phyloP scores from a whole-genome alignment of 2,888 invertebrate species.

The Phytoseiulus persimilis region DNA sequence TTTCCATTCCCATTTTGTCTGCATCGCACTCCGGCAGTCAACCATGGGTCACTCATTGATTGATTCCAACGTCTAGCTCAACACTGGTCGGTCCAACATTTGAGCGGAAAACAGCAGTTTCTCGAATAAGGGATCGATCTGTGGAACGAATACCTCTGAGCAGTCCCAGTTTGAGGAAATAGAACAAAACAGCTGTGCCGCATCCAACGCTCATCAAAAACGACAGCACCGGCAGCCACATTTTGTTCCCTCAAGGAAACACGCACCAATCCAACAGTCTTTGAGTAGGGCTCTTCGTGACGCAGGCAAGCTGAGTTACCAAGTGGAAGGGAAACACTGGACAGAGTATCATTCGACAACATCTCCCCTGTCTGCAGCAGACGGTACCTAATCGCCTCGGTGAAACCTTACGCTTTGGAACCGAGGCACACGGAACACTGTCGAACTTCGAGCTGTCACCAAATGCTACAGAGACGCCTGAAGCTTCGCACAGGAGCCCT shows the following conservation, averaged over 20 bases:
- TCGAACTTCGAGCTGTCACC: neutral
- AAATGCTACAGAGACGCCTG: neutral
- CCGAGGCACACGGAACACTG: neutral
- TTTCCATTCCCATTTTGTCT: too few species aligned
- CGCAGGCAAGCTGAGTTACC: neutral
- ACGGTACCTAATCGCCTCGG: neutral
- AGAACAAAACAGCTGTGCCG: neutral
- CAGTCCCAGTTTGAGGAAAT: neutral
- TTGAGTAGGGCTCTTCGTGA: neutral
- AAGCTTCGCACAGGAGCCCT: neutral
- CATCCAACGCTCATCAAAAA: conserved; percentile 25
- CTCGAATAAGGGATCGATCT: too few species aligned
- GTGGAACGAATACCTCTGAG: neutral
- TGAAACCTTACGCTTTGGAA: neutral
- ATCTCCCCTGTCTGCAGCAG: neutral
- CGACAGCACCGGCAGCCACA: conserved; percentile 9
- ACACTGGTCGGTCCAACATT: too few species aligned
- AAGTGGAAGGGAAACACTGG: neutral
- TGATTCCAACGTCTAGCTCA: neutral
- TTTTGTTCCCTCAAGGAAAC: neutral
- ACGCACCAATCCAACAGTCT: neutral
- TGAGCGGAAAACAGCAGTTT: too few species aligned
- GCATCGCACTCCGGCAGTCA: neutral
- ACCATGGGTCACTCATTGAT: neutral
- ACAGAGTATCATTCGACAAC: neutral